Conservation (phyloP, 2,888 invertebrate species). For the Xanthia icteritia region DNA sequence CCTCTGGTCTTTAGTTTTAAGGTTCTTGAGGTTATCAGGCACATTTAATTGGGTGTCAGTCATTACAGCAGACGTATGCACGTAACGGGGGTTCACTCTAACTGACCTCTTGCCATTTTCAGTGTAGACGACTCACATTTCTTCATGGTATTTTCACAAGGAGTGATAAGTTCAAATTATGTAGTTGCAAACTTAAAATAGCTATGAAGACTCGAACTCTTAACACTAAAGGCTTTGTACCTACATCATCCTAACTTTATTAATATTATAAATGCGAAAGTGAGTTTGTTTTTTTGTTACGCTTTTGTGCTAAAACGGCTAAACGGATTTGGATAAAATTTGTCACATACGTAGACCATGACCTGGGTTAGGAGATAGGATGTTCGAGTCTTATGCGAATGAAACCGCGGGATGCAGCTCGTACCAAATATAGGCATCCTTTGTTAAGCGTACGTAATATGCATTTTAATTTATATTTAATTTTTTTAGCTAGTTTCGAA, state of each 20-base stretch:
- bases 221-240: background rate
- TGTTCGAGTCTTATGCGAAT: too few species aligned
- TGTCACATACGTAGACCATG: too few species aligned
- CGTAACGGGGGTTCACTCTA: constrained; percentile 34
- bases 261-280: too few species aligned
- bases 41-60: constrained; percentile 61
- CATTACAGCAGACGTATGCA: constrained; percentile 48
- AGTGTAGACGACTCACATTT: constrained; percentile 44
- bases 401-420: too few species aligned
- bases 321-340: too few species aligned
- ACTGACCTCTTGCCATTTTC: constrained; percentile 62
- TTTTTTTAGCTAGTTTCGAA: too few species aligned
- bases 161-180: constrained; percentile 55
- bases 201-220: background rate
- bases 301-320: too few species aligned
- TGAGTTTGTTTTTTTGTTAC: too few species aligned
- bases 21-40: constrained; percentile 57
- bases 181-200: constrained; percentile 23
- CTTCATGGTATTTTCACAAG: constrained; percentile 57
- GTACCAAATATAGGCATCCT: background rate
- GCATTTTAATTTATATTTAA: background rate
- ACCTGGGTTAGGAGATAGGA: too few species aligned
- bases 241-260: too few species aligned
- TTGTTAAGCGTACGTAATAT: background rate
- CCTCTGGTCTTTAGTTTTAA: constrained; percentile 42